Evolutionary conservation across 2,797 vertebrate genomes (phyloP).

Genomic region (Lindbergichthys nudifrons): DNA sequence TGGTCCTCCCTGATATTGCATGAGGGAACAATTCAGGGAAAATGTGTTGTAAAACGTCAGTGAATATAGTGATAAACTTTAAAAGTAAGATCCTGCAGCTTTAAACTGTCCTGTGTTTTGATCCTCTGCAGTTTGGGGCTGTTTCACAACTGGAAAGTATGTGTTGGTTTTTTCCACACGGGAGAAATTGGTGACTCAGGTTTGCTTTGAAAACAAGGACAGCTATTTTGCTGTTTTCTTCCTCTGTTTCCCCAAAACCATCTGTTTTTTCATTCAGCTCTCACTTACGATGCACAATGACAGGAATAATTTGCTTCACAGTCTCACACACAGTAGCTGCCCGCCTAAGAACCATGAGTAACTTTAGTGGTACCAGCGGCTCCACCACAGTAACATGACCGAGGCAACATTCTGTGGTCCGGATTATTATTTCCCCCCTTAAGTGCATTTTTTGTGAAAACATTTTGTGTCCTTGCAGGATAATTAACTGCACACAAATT

Average conservation of each 20-base stretch:
- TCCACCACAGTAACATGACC: conserved; percentile 16
- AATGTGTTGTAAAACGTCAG: neutral
- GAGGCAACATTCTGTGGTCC: conserved; percentile 6
- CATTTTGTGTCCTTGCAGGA: conserved; percentile 30
- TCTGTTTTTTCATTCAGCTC: conserved; percentile 24
- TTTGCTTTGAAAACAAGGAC: conserved; percentile 52
- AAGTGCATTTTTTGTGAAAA: conserved; percentile 15
- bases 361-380: conserved; percentile 20
- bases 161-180: conserved; percentile 49
- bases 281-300: conserved; percentile 28
- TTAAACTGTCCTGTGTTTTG: conserved; percentile 24
- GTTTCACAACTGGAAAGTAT: conserved; percentile 69
- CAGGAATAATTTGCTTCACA: conserved; percentile 34
- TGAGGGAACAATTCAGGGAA: conserved; percentile 29
- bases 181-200: conserved; percentile 60
- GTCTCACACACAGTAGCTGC: conserved; percentile 40
- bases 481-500: conserved; percentile 7
- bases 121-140: conserved; percentile 44
- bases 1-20: conserved; percentile 6
- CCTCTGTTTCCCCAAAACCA: conserved; percentile 37
- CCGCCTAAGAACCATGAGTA: conserved; percentile 44
- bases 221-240: conserved; percentile 44
- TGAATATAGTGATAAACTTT: conserved; percentile 25
- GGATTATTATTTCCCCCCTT: neutral
- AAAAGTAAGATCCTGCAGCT: conserved; percentile 12